These are phyloP conservation scores for Tortrix viridana DNA, from an alignment of 2,888 invertebrate genomes.

Conservation along the genomic window DNA sequence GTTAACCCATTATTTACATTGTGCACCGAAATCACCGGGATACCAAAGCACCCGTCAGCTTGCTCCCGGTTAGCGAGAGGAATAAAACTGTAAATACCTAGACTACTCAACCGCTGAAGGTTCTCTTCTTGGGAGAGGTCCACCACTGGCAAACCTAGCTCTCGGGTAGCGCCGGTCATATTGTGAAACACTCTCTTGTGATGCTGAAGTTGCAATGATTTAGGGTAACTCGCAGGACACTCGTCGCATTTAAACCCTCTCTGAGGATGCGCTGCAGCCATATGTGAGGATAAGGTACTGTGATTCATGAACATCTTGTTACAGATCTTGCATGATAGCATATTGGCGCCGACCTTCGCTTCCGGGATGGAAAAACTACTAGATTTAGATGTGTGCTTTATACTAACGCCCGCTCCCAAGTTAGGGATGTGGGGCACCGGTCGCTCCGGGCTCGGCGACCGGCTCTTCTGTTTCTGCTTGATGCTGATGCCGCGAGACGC, in stretches of 20 bases:
- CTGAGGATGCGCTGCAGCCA: conserved; percentile 71
- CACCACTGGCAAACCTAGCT: conserved; percentile 89
- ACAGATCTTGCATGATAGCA: conserved; percentile 73
- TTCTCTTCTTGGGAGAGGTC: conserved; percentile 88
- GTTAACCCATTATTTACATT: conserved; percentile 85
- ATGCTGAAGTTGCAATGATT: conserved; percentile 87
- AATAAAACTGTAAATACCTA: conserved; percentile 90
- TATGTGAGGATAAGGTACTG: conserved; percentile 67
- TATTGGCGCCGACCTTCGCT: conserved; percentile 71
- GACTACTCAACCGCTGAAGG: conserved; percentile 84
- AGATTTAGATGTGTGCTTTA: conserved; percentile 78
- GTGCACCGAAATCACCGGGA: conserved; percentile 88
- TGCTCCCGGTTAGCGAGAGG: conserved; percentile 87
- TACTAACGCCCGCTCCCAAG: conserved; percentile 79
- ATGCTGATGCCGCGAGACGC: conserved; percentile 91
- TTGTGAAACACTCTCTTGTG: conserved; percentile 80
- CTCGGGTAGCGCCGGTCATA: conserved; percentile 74
- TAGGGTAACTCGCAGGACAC: conserved; percentile 89
- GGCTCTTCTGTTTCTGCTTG: conserved; percentile 86
- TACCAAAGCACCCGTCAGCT: conserved; percentile 86
- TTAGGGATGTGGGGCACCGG: conserved; percentile 77
- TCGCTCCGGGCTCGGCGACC: conserved; percentile 73
- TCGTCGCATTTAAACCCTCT: conserved; percentile 86
- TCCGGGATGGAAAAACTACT: conserved; percentile 75
- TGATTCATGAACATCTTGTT: conserved; percentile 76